Evolutionary conservation across 2,888 invertebrate species (phyloP), one percentile per base, ranked within the genome.

Genomic region (Hipparchia sbordonii): DNA sequence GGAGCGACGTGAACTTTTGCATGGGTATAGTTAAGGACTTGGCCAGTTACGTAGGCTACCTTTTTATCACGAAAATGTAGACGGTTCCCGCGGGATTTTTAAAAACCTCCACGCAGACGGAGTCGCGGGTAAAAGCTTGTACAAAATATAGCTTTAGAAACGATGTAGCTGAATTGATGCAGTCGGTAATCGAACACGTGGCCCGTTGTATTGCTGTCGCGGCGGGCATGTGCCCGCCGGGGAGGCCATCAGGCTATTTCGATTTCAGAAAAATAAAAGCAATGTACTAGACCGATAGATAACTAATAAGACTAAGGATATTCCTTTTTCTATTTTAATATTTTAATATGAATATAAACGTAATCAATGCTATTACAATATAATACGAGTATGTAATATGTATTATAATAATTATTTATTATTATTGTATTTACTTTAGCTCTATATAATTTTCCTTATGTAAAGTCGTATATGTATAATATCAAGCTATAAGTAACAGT

Each of bases 161-260:
- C 5, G 8, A 59, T 33, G 7, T 7, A 2, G 5, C 33, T 1
- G 9, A 65, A 51, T 65, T 10, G 51, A 33, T 33, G 10, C 23
- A 33, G 9, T 33, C 65, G 65, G 65, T 65, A 52, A 51, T 52
- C 33, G 33, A 65, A 65, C 65, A 65, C 65, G 51, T 65, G 65
- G 65, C 52, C 52, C 65, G 33, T 10, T 23, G 23, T 23, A 23
- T 23, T 12, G 48, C 23, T 33, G 12, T 33, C 33, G 12, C 5
- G 6, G 12, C 51, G 51, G 65, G 51, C 65, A 52, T 62, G 62
- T 62, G 62, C 13, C 4, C 62, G 62, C 62, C 62, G 46, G 62
- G 62, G 62, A 62, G 62, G 65, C 23, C 51, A 33, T 0, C 6
- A 23, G 51, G 13, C 51, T 65, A 65, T 65, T 65, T 62, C 48